A percentile compares a stretch with the other conserved stretches of the same genome.
phyloP scores from a whole-genome alignment of 2,797 vertebrate genomes.

The Anguilla marmorata region DNA sequence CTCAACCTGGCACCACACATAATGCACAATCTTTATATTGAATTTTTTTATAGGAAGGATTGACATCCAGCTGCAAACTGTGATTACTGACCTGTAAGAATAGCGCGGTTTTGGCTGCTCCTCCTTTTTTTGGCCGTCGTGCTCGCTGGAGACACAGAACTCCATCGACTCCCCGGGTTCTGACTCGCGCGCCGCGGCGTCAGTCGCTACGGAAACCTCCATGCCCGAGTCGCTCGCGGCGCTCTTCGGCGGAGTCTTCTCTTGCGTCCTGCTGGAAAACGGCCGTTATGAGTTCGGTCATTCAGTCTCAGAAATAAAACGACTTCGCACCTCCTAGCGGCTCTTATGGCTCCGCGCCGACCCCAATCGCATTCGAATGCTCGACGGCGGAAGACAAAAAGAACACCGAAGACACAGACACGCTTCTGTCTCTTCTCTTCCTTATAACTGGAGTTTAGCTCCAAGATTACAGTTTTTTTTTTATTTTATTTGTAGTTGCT shows the following conservation, averaged over 20 bases:
- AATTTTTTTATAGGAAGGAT: background rate
- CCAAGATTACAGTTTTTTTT: background rate
- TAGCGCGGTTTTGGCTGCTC: slow-evolving; percentile 57
- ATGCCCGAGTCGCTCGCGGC: slow-evolving; percentile 55
- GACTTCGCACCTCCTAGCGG: background rate
- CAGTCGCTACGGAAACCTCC: slow-evolving; percentile 58
- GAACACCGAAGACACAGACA: background rate
- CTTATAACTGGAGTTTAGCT: background rate
- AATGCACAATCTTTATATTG: background rate
- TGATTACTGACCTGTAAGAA: slow-evolving; percentile 68
- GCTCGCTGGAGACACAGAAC: slow-evolving; percentile 45
- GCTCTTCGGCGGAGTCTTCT: slow-evolving; percentile 45
- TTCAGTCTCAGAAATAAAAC: background rate
- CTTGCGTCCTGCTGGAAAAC: slow-evolving; percentile 46
- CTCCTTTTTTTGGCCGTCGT: background rate
- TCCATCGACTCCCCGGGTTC: slow-evolving; percentile 70
- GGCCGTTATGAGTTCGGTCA: background rate
- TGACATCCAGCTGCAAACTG: background rate
- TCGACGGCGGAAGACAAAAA: background rate
- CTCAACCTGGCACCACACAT: background rate
- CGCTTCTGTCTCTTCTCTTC: background rate
- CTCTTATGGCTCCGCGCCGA: background rate
- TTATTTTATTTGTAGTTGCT: background rate
- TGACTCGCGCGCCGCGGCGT: slow-evolving; percentile 49
- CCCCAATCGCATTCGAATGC: background rate